These are phyloP conservation scores for Hypotaenidia philippensis DNA, from an alignment of 2,797 vertebrate genomes.

Conservation along the genomic window DNA sequence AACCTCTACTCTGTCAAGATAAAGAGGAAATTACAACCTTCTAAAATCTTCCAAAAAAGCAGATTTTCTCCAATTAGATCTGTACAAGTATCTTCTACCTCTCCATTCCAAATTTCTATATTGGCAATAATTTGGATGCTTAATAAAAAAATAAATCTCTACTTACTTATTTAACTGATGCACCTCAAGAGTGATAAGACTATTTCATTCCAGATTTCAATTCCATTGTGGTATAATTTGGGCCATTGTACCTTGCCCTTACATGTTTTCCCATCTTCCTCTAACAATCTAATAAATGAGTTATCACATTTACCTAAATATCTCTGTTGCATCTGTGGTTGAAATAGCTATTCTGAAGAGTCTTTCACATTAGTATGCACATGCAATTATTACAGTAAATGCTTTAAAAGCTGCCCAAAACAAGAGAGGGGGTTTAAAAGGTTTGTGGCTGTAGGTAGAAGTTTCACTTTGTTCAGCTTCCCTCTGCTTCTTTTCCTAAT, in stretches of 20 bases:
- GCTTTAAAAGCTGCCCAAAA: neutral
- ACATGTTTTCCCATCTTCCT: neutral
- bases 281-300: neutral
- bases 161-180: neutral
- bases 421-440: neutral
- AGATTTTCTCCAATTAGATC: neutral
- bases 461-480: slow-evolving; percentile 21
- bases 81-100: neutral
- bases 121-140: neutral
- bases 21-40: neutral
- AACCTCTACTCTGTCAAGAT: neutral
- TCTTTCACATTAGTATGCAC: neutral
- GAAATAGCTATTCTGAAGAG: neutral
- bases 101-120: neutral
- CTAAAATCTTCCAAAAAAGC: neutral
- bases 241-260: neutral
- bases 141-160: neutral
- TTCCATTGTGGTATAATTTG: neutral
- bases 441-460: neutral
- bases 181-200: neutral
- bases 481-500: neutral
- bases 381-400: neutral
- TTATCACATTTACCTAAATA: neutral
- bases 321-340: neutral
- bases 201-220: neutral